Conservation (phyloP, 2,888 invertebrate genomes). For the Drosophila merina region DNA sequence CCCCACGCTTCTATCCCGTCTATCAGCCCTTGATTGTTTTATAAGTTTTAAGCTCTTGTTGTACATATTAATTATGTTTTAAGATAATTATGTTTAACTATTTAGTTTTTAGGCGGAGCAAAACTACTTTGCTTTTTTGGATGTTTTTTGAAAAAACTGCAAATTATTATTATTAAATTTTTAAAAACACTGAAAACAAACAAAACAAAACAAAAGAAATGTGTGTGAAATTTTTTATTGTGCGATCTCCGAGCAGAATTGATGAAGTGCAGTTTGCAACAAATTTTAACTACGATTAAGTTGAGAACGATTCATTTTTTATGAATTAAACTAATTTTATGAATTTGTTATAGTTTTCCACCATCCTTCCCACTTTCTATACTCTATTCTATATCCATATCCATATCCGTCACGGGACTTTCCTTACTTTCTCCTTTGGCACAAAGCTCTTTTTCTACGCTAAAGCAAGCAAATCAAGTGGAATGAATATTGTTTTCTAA, state of each 20-base stretch:
- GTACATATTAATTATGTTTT: constrained; percentile 63
- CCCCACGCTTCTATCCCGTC: constrained; percentile 11
- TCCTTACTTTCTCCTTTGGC: constrained; percentile 42
- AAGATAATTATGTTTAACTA: constrained; percentile 50
- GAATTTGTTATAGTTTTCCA: constrained; percentile 46
- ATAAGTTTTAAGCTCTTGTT: constrained; percentile 69
- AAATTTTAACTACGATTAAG: constrained; percentile 44
- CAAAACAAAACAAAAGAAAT: constrained; percentile 38
- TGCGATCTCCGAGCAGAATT: constrained; percentile 53
- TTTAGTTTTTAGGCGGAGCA: constrained; percentile 49
- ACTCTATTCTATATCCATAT: neutral
- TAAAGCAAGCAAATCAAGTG: constrained; percentile 34
- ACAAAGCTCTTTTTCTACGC: constrained; percentile 40
- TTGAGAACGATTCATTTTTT: constrained; percentile 71
- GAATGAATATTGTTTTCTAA: constrained; percentile 74
- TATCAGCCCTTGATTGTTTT: constrained; percentile 59
- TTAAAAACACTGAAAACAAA: constrained; percentile 57
- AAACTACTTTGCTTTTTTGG: constrained; percentile 71
- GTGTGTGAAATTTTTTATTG: constrained; percentile 50
- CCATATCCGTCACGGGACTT: constrained; percentile 14
- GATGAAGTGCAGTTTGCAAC: constrained; percentile 44
- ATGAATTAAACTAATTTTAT: constrained; percentile 59
- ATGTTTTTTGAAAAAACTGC: constrained; percentile 79
- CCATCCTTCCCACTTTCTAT: constrained; percentile 4
- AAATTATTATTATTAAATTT: constrained; percentile 50